Evolutionary conservation across 2,113 vertebrate species (phyloP).

Genomic region (Scomber scombrus): DNA sequence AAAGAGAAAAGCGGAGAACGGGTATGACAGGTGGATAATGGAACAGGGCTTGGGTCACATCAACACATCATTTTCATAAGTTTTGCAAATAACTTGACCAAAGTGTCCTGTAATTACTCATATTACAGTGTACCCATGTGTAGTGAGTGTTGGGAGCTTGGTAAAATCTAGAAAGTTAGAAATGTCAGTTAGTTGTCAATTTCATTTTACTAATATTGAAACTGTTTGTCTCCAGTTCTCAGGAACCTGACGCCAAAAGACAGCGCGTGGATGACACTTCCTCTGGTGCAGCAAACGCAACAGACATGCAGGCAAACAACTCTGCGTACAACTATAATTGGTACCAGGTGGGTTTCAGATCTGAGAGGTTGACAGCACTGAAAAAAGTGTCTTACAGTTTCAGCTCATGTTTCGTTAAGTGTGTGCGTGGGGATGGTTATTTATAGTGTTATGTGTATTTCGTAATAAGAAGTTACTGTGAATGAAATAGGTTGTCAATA

Average conservation of each 20-base stretch:
- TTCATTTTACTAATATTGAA: slow-evolving; percentile 4
- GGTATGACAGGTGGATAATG: slow-evolving; percentile 82
- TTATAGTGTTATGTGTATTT: background rate
- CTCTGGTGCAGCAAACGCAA: slow-evolving; percentile 80
- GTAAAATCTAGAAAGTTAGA: too few relatives aligned
- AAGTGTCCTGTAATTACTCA: background rate
- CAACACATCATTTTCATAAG: background rate
- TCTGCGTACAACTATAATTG: slow-evolving; percentile 97
- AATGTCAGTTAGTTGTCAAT: too few relatives aligned
- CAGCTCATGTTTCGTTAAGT: background rate
- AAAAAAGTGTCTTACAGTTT: background rate
- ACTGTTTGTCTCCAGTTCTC: slow-evolving; percentile 67
- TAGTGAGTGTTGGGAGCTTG: background rate
- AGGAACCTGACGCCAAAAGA: slow-evolving; percentile 93
- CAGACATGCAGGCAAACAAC: slow-evolving; percentile 91
- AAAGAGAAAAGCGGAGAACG: slow-evolving; percentile 95
- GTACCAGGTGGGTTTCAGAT: slow-evolving; percentile 90
- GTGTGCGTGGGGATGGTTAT: background rate
- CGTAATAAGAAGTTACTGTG: background rate
- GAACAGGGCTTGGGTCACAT: slow-evolving; percentile 8
- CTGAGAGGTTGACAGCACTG: background rate
- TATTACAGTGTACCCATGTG: background rate
- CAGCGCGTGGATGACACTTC: slow-evolving; percentile 89
- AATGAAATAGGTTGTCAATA: background rate
- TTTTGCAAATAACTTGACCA: background rate